These are phyloP conservation scores for Leiothrix lutea DNA, from an alignment of 2,113 vertebrate genomes.

Conservation along the genomic window DNA sequence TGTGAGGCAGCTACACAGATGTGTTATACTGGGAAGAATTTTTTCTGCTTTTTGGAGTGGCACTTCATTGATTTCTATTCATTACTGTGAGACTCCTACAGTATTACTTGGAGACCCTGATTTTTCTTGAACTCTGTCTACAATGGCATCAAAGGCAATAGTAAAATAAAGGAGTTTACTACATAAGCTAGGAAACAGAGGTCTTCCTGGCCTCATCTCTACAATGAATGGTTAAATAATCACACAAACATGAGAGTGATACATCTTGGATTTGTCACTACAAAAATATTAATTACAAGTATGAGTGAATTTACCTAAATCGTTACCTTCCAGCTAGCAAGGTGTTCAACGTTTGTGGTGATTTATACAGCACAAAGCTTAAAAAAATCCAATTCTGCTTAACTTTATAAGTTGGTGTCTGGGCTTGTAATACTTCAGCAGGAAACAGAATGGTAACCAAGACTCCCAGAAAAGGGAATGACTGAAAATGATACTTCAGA, in stretches of 20 bases:
- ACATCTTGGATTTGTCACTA: neutral
- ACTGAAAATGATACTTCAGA: neutral
- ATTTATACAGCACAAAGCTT: neutral
- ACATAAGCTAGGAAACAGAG: neutral
- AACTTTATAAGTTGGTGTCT: neutral
- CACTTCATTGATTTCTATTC: neutral
- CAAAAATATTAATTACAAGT: neutral
- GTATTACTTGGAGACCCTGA: neutral
- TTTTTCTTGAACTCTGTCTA: neutral
- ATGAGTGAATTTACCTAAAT: neutral
- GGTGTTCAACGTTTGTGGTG: neutral
- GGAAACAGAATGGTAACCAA: neutral
- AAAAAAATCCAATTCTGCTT: neutral
- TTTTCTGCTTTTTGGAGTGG: neutral
- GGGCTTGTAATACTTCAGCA: neutral
- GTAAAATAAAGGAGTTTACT: neutral
- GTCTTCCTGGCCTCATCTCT: neutral
- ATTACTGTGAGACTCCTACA: neutral
- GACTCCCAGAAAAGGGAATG: neutral
- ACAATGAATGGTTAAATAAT: neutral
- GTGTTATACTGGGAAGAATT: neutral
- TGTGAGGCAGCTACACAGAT: neutral
- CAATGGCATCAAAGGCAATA: neutral
- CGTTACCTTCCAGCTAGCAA: neutral
- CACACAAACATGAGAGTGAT: accelerated